These are phyloP conservation scores for Homarus gammarus DNA, from an alignment of 2,888 invertebrate genomes.

Conservation along the genomic window DNA sequence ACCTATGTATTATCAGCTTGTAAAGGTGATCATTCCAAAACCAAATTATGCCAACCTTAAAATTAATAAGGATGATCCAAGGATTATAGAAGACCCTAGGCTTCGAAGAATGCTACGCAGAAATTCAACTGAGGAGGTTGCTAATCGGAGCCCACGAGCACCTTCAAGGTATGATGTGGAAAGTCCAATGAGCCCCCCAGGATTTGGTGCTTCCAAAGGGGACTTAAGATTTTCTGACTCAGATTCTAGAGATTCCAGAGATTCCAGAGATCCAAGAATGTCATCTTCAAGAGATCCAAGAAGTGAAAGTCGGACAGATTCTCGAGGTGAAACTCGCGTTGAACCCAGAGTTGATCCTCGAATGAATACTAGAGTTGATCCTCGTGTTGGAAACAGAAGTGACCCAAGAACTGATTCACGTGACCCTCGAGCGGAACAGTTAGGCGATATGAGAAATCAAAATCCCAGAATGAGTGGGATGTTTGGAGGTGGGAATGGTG, in stretches of 20 bases:
- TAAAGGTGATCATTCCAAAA: conserved; percentile 70
- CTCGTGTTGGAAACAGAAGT: conserved; percentile 59
- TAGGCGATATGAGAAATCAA: conserved; percentile 59
- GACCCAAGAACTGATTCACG: conserved; percentile 62
- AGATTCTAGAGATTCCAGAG: conserved; percentile 63
- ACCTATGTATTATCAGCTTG: conserved; percentile 69
- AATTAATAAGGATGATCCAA: conserved; percentile 69
- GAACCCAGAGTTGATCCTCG: conserved; percentile 65
- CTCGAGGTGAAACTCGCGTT: conserved; percentile 47
- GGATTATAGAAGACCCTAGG: conserved; percentile 70
- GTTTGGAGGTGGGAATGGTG: conserved; percentile 61
- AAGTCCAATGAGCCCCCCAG: conserved; percentile 62
- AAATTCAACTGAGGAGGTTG: conserved; percentile 61
- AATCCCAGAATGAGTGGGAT: conserved; percentile 58
- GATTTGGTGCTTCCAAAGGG: conserved; percentile 13
- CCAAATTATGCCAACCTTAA: conserved; percentile 66
- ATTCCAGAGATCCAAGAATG: conserved; percentile 58
- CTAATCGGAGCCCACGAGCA: conserved; percentile 60
- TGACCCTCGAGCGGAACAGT: conserved; percentile 53
- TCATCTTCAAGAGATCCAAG: conserved; percentile 60
- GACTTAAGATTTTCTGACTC: conserved; percentile 42
- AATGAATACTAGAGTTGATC: conserved; percentile 55
- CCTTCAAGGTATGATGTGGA: conserved; percentile 66
- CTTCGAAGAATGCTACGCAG: conserved; percentile 67
- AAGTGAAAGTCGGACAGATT: conserved; percentile 55